phyloP scores from a whole-genome alignment of 2,888 invertebrate species.

The Folsomia candida region DNA sequence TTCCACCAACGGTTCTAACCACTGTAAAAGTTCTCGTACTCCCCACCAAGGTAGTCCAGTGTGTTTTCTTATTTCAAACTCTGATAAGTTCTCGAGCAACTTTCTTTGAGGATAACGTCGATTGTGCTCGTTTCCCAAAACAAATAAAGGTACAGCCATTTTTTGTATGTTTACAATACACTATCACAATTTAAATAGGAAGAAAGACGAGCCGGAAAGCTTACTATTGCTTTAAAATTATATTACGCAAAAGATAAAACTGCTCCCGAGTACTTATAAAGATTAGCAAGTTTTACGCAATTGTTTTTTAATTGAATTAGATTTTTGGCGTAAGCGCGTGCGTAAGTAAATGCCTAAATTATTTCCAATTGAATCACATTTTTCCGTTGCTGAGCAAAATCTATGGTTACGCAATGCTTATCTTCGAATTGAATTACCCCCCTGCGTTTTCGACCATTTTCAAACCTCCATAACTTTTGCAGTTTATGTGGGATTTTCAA shows the following conservation, averaged over 20 bases:
- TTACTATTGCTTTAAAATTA: background rate
- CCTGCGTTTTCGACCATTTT: too few species aligned
- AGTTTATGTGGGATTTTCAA: too few species aligned
- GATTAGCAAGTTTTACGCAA: background rate
- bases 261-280: background rate
- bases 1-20: background rate
- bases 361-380: background rate
- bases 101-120: background rate
- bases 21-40: background rate
- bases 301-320: background rate
- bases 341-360: background rate
- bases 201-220: background rate
- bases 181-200: background rate
- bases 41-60: background rate
- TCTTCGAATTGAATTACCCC: background rate
- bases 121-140: background rate
- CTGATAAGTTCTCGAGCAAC: constrained; percentile 1
- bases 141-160: constrained; percentile 1
- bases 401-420: background rate
- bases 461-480: too few species aligned
- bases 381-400: background rate
- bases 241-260: background rate
- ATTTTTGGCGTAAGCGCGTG: background rate
- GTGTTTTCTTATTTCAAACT: background rate
- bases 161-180: background rate